A percentile compares a stretch with the other conserved stretches of the same genome.
phyloP scores from a whole-genome alignment of 2,797 vertebrate species.

The Brotula barbata region DNA sequence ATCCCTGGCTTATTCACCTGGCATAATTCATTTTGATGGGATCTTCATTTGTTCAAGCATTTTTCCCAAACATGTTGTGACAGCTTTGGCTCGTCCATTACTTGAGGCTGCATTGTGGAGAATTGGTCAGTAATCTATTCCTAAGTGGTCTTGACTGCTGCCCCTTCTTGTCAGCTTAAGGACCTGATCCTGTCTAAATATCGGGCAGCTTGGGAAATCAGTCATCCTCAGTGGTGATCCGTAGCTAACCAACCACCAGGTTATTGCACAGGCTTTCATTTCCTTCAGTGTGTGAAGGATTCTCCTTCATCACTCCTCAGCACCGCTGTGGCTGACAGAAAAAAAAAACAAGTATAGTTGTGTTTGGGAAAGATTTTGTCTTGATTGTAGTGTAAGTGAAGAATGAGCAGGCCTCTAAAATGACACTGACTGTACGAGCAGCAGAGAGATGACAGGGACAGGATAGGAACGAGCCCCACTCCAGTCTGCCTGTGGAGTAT shows the following conservation, averaged over 20 bases:
- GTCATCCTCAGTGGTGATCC: constrained; percentile 20
- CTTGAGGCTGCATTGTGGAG: constrained; percentile 17
- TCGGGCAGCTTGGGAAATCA: constrained; percentile 42
- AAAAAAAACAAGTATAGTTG: too few species aligned
- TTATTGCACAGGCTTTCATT: constrained; percentile 3
- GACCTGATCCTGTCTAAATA: constrained; percentile 45
- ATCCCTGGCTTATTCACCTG: constrained; percentile 23
- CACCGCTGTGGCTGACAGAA: too few species aligned
- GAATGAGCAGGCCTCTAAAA: too few species aligned
- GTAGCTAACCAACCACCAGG: not conserved
- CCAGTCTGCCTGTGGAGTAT: too few species aligned
- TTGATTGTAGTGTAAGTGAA: too few species aligned
- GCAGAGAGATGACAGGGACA: too few species aligned
- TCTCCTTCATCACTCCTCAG: not conserved
- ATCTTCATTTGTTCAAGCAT: constrained; percentile 42
- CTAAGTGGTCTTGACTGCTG: constrained; percentile 47
- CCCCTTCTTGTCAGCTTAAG: constrained; percentile 52
- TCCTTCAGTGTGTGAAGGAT: not conserved
- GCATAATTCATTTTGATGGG: constrained; percentile 40
- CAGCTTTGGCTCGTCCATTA: constrained; percentile 53
- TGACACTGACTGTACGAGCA: too few species aligned
- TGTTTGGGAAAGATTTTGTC: too few species aligned
- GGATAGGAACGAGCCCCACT: too few species aligned
- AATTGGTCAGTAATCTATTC: constrained; percentile 46
- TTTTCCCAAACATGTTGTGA: constrained; percentile 46